Evolutionary conservation across 2,888 invertebrate genomes (phyloP).

Genomic region (Proisotoma minuta): DNA sequence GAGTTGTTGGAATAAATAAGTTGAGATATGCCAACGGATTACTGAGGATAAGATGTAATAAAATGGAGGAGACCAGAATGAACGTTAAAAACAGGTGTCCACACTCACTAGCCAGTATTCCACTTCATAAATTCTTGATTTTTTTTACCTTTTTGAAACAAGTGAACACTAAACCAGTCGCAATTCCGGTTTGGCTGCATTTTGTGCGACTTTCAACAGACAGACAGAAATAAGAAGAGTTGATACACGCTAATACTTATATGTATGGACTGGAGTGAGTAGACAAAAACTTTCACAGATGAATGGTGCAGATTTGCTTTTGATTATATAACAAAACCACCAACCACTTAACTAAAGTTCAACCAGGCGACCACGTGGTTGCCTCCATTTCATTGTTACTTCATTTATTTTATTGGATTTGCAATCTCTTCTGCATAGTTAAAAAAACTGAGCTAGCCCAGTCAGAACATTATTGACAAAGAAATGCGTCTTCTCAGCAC

Average conservation of each 20-base stretch:
- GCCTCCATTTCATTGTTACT: constrained; percentile 14
- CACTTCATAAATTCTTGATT: constrained; percentile 44
- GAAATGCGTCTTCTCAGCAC: too few relatives aligned
- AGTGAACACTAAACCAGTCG: constrained; percentile 25
- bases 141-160: constrained; percentile 28
- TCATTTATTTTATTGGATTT: constrained; percentile 5
- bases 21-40: background rate
- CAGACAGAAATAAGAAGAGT: background rate
- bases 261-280: too few relatives aligned
- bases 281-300: too few relatives aligned
- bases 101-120: constrained; percentile 44
- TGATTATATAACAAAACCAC: too few relatives aligned
- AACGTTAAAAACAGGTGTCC: constrained; percentile 44
- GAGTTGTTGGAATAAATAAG: background rate
- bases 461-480: too few relatives aligned
- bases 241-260: too few relatives aligned
- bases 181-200: constrained; percentile 45
- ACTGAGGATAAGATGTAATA: constrained; percentile 7
- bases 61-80: constrained; percentile 21
- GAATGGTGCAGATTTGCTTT: too few relatives aligned
- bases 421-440: background rate
- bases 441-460: too few relatives aligned
- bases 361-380: constrained; percentile 26
- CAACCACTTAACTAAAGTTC: too few relatives aligned
- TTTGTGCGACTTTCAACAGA: constrained; percentile 14